These are phyloP conservation scores for Gortyna flavago DNA, from an alignment of 2,888 invertebrate genomes.

Conservation along the genomic window DNA sequence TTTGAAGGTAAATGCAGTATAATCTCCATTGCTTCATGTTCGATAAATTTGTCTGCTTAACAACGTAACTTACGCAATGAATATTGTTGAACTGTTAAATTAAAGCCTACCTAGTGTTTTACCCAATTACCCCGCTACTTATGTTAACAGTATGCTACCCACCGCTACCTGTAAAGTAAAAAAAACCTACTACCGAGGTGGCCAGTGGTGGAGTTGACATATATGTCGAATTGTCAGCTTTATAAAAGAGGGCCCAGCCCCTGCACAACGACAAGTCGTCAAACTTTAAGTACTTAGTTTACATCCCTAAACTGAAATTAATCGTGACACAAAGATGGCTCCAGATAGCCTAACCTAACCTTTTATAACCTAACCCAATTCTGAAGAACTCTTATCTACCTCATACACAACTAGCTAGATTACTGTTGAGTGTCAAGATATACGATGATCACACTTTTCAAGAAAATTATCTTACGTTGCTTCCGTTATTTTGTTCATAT, in stretches of 20 bases:
- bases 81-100: no score
- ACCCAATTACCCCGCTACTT: not conserved
- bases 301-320: slow-evolving; percentile 14
- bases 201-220: no score
- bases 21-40: no score
- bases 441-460: not conserved
- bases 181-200: not conserved
- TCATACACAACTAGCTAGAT: slow-evolving; percentile 23
- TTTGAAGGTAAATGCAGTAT: no score
- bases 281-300: not conserved
- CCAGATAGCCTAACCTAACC: slow-evolving; percentile 61
- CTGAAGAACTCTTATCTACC: slow-evolving; percentile 42
- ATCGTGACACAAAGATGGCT: slow-evolving; percentile 32
- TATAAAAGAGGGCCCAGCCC: no score
- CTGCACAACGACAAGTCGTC: not conserved
- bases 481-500: slow-evolving; percentile 10
- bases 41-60: no score
- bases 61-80: no score
- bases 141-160: not conserved
- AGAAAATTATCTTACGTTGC: not conserved
- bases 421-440: slow-evolving; percentile 5
- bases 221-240: no score
- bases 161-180: not conserved
- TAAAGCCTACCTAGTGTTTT: not conserved
- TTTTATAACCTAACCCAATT: slow-evolving; percentile 60